A percentile compares a stretch with the other conserved stretches of the same genome.
Evolutionary conservation across 2,113 vertebrate species (phyloP).

Genomic region (Alces alces): DNA sequence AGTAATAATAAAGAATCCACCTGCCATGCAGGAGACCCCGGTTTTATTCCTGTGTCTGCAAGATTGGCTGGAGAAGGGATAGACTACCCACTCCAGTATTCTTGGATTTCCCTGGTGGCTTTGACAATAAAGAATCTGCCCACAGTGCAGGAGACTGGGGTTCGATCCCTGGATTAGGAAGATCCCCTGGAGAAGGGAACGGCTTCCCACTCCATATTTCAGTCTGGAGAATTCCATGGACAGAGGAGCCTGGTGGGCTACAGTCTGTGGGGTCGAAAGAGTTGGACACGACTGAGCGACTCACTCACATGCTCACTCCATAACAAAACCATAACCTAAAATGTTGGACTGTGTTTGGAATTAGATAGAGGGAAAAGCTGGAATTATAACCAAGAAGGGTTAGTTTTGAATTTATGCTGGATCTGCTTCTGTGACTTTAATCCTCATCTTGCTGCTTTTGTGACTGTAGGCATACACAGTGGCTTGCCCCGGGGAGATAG

Average conservation of each 20-base stretch:
- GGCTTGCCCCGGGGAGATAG: neutral
- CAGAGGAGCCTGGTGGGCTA: neutral
- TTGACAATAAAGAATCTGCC: neutral
- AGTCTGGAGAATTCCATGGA: neutral
- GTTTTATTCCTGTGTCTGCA: neutral
- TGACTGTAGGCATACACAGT: neutral
- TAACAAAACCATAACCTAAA: neutral
- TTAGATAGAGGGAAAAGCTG: neutral
- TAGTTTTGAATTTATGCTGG: neutral
- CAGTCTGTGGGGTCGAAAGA: neutral
- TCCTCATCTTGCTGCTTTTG: neutral
- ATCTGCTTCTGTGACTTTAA: neutral
- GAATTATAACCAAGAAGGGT: neutral
- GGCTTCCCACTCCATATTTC: neutral
- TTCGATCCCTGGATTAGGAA: neutral
- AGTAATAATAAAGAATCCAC: neutral
- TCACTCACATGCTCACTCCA: neutral
- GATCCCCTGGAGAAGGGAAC: neutral
- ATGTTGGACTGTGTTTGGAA: neutral
- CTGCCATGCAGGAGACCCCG: neutral
- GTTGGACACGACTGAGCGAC: neutral
- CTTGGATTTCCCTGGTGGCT: neutral
- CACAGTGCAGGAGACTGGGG: fast-evolving
- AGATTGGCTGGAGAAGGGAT: neutral
- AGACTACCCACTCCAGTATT: neutral